Percentiles rank a stretch among this genome's conserved stretches.
Evolutionary conservation across 2,888 invertebrate genomes (phyloP).

Genomic region (Pollenia angustigena): DNA sequence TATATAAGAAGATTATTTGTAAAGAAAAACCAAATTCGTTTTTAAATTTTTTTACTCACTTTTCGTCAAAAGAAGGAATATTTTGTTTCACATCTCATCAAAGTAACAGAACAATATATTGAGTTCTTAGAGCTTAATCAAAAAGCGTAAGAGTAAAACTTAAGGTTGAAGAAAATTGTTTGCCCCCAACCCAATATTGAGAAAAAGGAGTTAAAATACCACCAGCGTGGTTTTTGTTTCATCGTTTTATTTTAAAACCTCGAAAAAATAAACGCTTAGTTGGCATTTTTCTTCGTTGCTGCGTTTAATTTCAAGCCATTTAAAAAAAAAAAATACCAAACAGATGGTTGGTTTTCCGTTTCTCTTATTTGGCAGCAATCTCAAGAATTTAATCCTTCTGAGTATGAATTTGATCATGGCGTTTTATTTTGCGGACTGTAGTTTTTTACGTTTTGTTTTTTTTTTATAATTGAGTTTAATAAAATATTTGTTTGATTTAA

Average conservation of each 20-base stretch:
- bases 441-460: conserved; percentile 24
- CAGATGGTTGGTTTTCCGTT: conserved; percentile 66
- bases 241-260: conserved; percentile 17
- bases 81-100: too few species aligned
- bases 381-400: conserved; percentile 63
- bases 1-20: too few species aligned
- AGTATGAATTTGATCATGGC: conserved; percentile 70
- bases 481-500: conserved; percentile 63
- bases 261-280: conserved; percentile 61
- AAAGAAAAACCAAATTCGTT: too few species aligned
- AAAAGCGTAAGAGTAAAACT: too few species aligned
- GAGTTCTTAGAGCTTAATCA: too few species aligned
- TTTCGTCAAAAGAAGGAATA: too few species aligned
- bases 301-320: conserved; percentile 54
- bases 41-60: too few species aligned
- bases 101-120: too few species aligned
- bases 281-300: conserved; percentile 59
- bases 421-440: conserved; percentile 56
- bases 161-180: background rate
- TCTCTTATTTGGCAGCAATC: conserved; percentile 34
- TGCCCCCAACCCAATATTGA: conserved; percentile 44
- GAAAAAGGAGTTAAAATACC: conserved; percentile 70
- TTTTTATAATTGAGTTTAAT: conserved; percentile 7
- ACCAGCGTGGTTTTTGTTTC: conserved; percentile 70
- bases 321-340: conserved; percentile 38